Base-by-base conservation (phyloP, 2,888 invertebrate genomes). In the Eucera pruinosa region DNA sequence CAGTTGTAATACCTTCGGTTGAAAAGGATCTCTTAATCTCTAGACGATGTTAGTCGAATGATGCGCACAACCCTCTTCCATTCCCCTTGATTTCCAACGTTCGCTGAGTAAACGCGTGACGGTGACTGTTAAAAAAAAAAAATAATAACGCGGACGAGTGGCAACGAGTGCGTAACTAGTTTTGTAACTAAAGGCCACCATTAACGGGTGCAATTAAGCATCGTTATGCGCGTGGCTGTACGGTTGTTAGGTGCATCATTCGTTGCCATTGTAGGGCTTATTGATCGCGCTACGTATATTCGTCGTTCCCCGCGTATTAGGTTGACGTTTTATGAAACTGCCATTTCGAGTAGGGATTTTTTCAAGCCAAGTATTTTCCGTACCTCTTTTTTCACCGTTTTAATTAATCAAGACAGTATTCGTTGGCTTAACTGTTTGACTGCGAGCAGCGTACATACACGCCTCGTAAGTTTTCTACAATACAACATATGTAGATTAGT, bases 121-220 rank as follows among this genome's bases (percentile, higher is more conserved):
- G n/a, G 33, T 54, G 9, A 9, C 9, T 11, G 36, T 36, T 36
- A 11, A 36, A 36, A 41, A 57, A 55, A 57, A 30, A 11, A 33
- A n/a, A n/a, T n/a, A n/a, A n/a, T n/a, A n/a, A 58, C 58, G 11
- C 3, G 41, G 39, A 30, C 50, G 15, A 30, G 30, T 27, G 27
- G 45, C 11, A 11, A 9, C 33, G 18, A 2, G 47, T 13, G 15
- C 33, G 47, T 33, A 18, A 58, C 30, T 30, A 1, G 18, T n/a
- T n/a, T 13, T 15, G 15, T 23, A 36, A 39, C 25, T 15, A 18
- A 36, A 25, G 13, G 11, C 25, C n/a, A 39, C 64, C 45, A 78
- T 70, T 60, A 66, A 61, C 57, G 65, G 45, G 57, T 27, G 52
- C 60, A 70, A 78, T 78, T 78, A 78, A 60, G 57, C 65, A 15